Base-by-base conservation (phyloP, 2,113 vertebrate species). In the Labeo catla region DNA sequence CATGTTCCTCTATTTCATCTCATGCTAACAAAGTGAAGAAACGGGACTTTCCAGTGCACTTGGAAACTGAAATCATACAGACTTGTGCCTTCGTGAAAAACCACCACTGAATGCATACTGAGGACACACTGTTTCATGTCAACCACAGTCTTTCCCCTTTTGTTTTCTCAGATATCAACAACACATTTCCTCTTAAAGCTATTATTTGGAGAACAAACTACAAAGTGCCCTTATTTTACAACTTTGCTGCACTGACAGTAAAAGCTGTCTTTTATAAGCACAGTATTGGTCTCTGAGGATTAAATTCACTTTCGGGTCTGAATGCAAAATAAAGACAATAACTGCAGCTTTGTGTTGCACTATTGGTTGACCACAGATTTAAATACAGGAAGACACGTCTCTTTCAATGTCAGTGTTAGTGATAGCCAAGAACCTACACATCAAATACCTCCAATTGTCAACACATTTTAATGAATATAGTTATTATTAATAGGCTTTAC, bases 1-100 rank as follows among this genome's bases (percentile, higher is more conserved):
- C 45, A 5, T n/a, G 15, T 88, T 86, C 45, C 73, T 72, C 65
- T 88, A 86, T 70, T 84, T 63, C 19, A 23, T 81, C 12, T 39
- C 39, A 61, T 15, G 23, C 59, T 52, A 45, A 66, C 15, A 70
- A 36, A 65, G 39, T 50, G 68, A 61, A 65, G 6, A 12, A 3
- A 47, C 54, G 84, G 89, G 88, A 85, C 83, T 86, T 90, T 89
- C 89, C 79, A 83, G n/a, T n/a, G 83, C 36, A 83, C 12, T 39
- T 43, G 65, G 54, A 76, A 68, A 86, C 43, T 43, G 66, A 83
- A 89, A 43, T 74, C 34, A 74, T 87, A 74, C 21, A 78, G 61
- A 6, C 57, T 66, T 34, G 63, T 19, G 15, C 21, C 68, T 63
- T 8, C n/a, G 28, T 66, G 76, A 50, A 52, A 52, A 57, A 47